Evolutionary conservation across 2,888 invertebrate species (phyloP), one percentile per base, ranked within the genome.

Genomic region (Calameuta idolon): DNA sequence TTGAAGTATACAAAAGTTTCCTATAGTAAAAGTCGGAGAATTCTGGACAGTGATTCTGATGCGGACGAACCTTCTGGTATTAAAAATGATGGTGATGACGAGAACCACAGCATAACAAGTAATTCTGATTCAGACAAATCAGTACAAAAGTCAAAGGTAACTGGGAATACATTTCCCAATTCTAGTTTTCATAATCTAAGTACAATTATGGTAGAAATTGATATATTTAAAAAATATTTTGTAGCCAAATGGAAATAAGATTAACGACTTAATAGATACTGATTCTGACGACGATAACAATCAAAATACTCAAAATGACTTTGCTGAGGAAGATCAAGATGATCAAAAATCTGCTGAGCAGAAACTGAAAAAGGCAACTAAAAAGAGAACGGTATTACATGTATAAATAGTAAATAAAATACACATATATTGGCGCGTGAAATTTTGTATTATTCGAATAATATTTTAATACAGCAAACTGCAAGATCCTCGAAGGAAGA

Each of bases 401-500:
- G 1, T 55, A 4, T 23, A 55, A 23, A 23, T 55, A 74, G 2
- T 34, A 74, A 35, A 74, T 74, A 40, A 40, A 40, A 40, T 55
- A 55, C 55, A 55, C 23, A 55, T 23, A 5, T 55, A 9, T 55
- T 23, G 9, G 23, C 15, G 23, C 2, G 2, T 55, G 9, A 23
- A 23, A 9, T 55, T 15, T 33, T 69, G 15, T 31, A 2, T 30
- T 33, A 71, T 30, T 12, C 3, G 31, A 15, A 12, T 33, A 33
- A 31, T 33, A 5, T 74, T 75, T 30, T 77, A 79, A 55, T 76
- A 79, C 76, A 88, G 87, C 80, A 82, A 31, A 85, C 88, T 4
- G 76, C 79, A 37, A 86, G 90, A 83, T 87, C 87, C 77, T 84
- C 90, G 1, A 91, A 91, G 40, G 93, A 94, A 86, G 94, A 95